Percentiles rank a stretch among this genome's conserved stretches.
Conservation (phyloP, 2,888 invertebrate species). For the Zeuzera pyrina region DNA sequence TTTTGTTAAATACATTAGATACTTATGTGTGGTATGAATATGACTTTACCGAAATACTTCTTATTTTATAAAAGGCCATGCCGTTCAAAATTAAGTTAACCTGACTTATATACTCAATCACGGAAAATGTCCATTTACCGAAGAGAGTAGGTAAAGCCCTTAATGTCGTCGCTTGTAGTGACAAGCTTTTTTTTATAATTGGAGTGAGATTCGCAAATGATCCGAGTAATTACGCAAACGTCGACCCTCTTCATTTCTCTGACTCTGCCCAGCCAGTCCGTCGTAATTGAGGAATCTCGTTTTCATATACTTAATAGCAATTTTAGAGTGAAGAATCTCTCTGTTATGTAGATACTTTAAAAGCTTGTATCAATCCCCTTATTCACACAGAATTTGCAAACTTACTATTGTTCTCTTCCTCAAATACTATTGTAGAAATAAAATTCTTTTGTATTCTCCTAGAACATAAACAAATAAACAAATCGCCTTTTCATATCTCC, state of each 20-base stretch:
- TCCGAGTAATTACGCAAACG: slow-evolving; percentile 67
- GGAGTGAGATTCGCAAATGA: slow-evolving; percentile 63
- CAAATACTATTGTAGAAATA: no score
- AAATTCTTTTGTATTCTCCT: no score
- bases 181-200: slow-evolving; percentile 62
- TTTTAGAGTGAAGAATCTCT: slow-evolving; percentile 23
- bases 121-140: slow-evolving; percentile 29
- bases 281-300: slow-evolving; percentile 48
- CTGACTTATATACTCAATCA: slow-evolving; percentile 36
- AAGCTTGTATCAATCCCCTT: slow-evolving; percentile 8
- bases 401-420: no score
- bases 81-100: slow-evolving; percentile 16
- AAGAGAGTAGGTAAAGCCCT: slow-evolving; percentile 29
- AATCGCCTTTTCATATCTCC: no score
- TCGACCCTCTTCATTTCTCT: slow-evolving; percentile 68
- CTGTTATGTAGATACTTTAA: slow-evolving; percentile 13
- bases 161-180: slow-evolving; percentile 44
- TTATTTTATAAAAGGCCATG: no score
- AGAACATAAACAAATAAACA: no score
- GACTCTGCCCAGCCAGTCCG: slow-evolving; percentile 26
- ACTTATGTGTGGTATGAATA: no score
- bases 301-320: slow-evolving; percentile 22
- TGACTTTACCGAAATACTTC: no score
- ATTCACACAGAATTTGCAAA: slow-evolving; percentile 9
- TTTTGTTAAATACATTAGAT: no score